Evolutionary conservation across 2,888 invertebrate genomes (phyloP).

Genomic region (Drosophila subsilvestris): DNA sequence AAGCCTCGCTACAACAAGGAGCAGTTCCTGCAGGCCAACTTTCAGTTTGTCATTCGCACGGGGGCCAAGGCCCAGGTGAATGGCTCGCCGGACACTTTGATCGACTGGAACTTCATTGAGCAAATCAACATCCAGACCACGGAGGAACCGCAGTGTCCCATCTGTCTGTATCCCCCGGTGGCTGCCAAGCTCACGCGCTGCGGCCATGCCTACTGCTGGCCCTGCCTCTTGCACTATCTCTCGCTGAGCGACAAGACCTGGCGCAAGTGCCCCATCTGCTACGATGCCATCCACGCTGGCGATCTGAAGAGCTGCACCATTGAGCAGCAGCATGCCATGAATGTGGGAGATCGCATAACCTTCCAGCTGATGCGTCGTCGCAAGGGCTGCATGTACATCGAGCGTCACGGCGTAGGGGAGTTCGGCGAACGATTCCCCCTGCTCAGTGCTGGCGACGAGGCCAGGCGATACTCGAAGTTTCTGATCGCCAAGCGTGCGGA

Average conservation of each 20-base stretch:
- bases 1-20: constrained; percentile 93
- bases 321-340: constrained; percentile 79
- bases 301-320: constrained; percentile 91
- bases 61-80: constrained; percentile 89
- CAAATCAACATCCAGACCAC: constrained; percentile 91
- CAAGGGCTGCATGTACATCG: constrained; percentile 85
- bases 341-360: constrained; percentile 88
- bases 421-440: constrained; percentile 80
- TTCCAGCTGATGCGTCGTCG: constrained; percentile 95
- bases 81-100: constrained; percentile 93
- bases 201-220: constrained; percentile 98
- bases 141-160: constrained; percentile 92
- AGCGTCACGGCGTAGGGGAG: constrained; percentile 59
- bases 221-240: constrained; percentile 96
- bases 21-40: constrained; percentile 97
- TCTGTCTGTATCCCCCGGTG: constrained; percentile 93
- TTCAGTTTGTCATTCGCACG: constrained; percentile 96
- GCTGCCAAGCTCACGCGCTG: constrained; percentile 97
- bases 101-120: constrained; percentile 96
- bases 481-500: constrained; percentile 89
- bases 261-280: constrained; percentile 96
- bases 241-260: constrained; percentile 92
- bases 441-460: constrained; percentile 84
- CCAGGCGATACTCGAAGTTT: constrained; percentile 87
- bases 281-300: constrained; percentile 90